A percentile compares a stretch with the other conserved stretches of the same genome.
phyloP scores from a whole-genome alignment of 30 jellyfish, hydroid and myxozoan genomes.

The Aurelia aurita complex sp. Pacific region DNA sequence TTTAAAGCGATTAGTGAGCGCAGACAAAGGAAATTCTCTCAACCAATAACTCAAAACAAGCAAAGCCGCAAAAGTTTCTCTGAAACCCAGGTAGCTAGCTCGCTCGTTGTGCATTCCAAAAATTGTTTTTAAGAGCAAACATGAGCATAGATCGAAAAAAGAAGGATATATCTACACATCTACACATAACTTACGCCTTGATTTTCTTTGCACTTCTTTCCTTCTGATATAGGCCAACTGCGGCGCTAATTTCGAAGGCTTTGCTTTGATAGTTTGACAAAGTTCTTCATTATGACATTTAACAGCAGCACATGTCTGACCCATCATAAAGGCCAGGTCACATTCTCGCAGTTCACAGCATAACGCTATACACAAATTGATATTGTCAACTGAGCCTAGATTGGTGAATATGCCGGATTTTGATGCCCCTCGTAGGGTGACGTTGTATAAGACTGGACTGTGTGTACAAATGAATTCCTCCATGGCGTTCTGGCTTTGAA shows the following conservation, averaged over 20 bases:
- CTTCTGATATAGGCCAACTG: constrained; percentile 90
- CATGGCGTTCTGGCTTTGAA: constrained; percentile 50
- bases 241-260: constrained; percentile 84
- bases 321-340: constrained; percentile 91
- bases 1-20: no score
- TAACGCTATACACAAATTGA: constrained; percentile 86
- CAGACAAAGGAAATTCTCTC: no score
- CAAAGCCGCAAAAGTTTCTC: no score
- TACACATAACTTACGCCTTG: constrained; percentile 88
- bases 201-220: constrained; percentile 76
- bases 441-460: constrained; percentile 95
- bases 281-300: constrained; percentile 90
- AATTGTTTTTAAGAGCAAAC: no score
- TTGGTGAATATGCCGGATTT: constrained; percentile 90
- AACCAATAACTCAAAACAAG: no score
- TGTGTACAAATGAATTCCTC: constrained; percentile 91
- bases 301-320: constrained; percentile 85
- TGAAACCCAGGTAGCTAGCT: no score
- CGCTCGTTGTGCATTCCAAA: no score
- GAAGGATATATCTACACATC: no score
- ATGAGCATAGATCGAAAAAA: no score
- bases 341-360: constrained; percentile 92
- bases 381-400: constrained; percentile 87
- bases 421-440: constrained; percentile 92
- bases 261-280: constrained; percentile 92